A percentile compares a stretch with the other conserved stretches of the same genome.
phyloP scores from a whole-genome alignment of 2,113 vertebrate genomes.

The Talpa occidentalis region DNA sequence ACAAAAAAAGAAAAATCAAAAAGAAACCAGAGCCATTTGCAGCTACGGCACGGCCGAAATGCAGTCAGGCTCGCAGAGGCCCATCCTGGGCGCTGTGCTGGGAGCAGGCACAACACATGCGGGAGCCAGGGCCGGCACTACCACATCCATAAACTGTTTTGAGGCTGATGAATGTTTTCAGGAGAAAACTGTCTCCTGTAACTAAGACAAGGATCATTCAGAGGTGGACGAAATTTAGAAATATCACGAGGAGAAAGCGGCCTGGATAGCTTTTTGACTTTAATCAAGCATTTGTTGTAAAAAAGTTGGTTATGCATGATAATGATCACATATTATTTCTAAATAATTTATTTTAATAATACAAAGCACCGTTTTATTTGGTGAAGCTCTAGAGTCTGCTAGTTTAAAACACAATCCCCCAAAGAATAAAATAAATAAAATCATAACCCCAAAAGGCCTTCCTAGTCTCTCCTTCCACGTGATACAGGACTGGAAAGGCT shows the following conservation, averaged over 20 bases:
- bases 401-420: neutral
- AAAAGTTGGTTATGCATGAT: neutral
- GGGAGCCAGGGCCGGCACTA: too few relatives aligned
- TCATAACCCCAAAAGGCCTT: neutral
- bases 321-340: neutral
- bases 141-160: neutral
- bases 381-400: neutral
- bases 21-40: neutral
- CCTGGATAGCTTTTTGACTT: neutral
- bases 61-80: too few relatives aligned
- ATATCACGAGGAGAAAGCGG: neutral
- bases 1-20: too few relatives aligned
- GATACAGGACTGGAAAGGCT: neutral
- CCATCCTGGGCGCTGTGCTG: too few relatives aligned
- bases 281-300: conserved; percentile 30
- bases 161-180: neutral
- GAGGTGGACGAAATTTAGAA: neutral
- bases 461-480: neutral
- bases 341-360: conserved; percentile 13
- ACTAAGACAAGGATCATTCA: neutral
- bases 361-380: neutral
- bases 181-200: neutral
- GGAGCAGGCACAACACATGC: too few relatives aligned
- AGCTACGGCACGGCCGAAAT: neutral
- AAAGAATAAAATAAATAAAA: neutral